These are phyloP conservation scores for Macrosteles quadrilineatus DNA, from an alignment of 1,140 invertebrate genomes.

Conservation along the genomic window DNA sequence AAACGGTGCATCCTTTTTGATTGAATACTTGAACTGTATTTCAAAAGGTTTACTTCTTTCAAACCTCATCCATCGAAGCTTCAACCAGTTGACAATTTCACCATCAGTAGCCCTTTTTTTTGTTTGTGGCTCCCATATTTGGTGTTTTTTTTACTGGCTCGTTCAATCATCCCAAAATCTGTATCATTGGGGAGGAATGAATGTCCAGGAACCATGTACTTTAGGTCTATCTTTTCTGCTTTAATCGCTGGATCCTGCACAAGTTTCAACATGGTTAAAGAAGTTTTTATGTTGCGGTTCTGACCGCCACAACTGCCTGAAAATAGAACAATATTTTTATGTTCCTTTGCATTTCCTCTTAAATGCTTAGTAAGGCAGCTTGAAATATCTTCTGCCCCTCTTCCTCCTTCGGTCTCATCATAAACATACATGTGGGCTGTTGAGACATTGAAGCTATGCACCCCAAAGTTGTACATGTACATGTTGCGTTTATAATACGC, in stretches of 20 bases:
- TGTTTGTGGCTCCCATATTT: constrained; percentile 30
- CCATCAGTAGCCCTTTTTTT: constrained; percentile 19
- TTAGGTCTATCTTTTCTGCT: constrained; percentile 41
- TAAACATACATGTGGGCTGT: not conserved
- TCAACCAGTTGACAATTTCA: constrained; percentile 31
- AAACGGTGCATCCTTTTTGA: constrained; percentile 32
- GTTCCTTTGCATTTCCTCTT: not conserved
- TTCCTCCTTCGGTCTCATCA: constrained; percentile 22
- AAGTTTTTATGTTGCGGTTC: constrained; percentile 43
- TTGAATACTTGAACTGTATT: constrained; percentile 32
- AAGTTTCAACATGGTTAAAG: constrained; percentile 40
- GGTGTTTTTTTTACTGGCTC: constrained; percentile 14
- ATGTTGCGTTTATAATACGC: constrained; percentile 41
- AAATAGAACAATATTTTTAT: constrained; percentile 34
- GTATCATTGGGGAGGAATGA: constrained; percentile 40
- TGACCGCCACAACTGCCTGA: constrained; percentile 38
- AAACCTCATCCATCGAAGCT: constrained; percentile 35
- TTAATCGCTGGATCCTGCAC: constrained; percentile 36
- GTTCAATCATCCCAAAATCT: constrained; percentile 37
- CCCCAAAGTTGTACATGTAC: constrained; percentile 42
- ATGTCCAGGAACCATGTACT: constrained; percentile 44
- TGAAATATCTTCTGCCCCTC: constrained; percentile 21
- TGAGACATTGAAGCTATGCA: constrained; percentile 3
- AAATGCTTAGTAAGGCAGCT: constrained; percentile 18
- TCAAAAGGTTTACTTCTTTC: constrained; percentile 29